Evolutionary conservation across 2,113 vertebrate species (phyloP), one percentile per base, ranked within the genome.

Genomic region (Sturnira hondurensis): DNA sequence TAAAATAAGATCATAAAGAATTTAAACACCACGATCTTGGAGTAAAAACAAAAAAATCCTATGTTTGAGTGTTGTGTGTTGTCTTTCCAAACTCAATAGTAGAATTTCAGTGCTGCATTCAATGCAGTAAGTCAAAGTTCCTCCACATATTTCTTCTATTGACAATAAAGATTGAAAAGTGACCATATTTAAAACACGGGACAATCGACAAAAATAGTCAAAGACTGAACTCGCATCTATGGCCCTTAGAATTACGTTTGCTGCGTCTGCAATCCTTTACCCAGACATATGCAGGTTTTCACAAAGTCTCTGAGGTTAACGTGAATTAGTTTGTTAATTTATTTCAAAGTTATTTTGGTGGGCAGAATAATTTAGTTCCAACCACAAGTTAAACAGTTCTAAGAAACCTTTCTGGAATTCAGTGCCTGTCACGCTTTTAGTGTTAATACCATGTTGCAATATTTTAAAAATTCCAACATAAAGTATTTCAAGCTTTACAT

Each of bases 321-420:
- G 71, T 6, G 20, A 97, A 98, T 97, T 97, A 97, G 97, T 97
- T 97, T 96, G 94, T 96, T 98, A 98, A 98, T 98, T 97, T 98
- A 98, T 98, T 98, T 97, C 93, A 86, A 96, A 97, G 95, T 98
- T 97, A 98, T 98, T 98, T 98, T 97, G 45, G 96, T 97, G 45
- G 83, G 56, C 93, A 97, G 98, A 95, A 98, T 98, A 97, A 96
- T 97, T 95, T 95, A 93, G 95, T 78, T 98, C 94, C 97, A 98
- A 97, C 91, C 96, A 97, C 96, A 98, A 97, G 90, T 97, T 97
- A 98, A 96, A 91, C 86, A 68, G 43, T 97, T 97, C 97, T 86
- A 96, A 97, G 95, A 97, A 96, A 92, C 84, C 93, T 83, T 97
- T 97, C 95, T 93, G 89, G 89, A 97, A 92, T 31, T 24, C 91